These are phyloP conservation scores for Drosophila erecta DNA, from an alignment of 1,140 invertebrate species.

Conservation along the genomic window DNA sequence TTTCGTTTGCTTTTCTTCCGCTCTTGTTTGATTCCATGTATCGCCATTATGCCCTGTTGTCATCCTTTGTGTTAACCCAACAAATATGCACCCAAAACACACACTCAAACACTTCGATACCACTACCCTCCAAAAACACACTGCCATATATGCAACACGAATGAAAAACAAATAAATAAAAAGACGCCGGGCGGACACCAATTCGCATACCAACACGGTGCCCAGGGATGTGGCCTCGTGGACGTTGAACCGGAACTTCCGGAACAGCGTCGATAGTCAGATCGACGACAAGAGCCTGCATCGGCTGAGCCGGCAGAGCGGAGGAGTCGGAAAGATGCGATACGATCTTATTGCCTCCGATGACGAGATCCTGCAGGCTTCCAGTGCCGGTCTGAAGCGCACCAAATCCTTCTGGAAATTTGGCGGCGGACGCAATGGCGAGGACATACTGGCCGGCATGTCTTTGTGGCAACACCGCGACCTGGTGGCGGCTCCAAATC, in stretches of 20 bases:
- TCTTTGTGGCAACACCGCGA: conserved; percentile 93
- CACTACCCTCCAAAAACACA: conserved; percentile 3
- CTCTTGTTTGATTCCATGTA: conserved; percentile 74
- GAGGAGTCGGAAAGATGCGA: conserved; percentile 69
- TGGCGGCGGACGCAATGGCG: conserved; percentile 86
- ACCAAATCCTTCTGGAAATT: conserved; percentile 95
- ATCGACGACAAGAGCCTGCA: conserved; percentile 78
- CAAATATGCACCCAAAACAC: conserved; percentile 19
- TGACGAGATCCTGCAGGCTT: conserved; percentile 80
- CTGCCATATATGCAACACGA: background rate
- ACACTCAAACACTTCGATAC: conserved; percentile 28
- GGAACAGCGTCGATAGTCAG: conserved; percentile 79
- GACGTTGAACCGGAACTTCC: conserved; percentile 80
- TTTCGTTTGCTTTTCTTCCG: conserved; percentile 54
- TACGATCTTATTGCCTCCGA: conserved; percentile 85
- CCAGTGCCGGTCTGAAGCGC: conserved; percentile 87
- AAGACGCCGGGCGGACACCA: conserved; percentile 77
- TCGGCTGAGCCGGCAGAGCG: conserved; percentile 59
- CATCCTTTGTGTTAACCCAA: conserved; percentile 68
- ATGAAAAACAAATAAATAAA: too few species aligned
- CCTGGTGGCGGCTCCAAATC: conserved; percentile 87
- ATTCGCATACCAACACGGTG: conserved; percentile 67
- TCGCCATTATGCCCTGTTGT: conserved; percentile 55
- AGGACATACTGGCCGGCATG: conserved; percentile 92
- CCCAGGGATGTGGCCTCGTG: conserved; percentile 77